Base-by-base conservation (phyloP, 2,888 invertebrate species). In the Masnerella sp. region DNA sequence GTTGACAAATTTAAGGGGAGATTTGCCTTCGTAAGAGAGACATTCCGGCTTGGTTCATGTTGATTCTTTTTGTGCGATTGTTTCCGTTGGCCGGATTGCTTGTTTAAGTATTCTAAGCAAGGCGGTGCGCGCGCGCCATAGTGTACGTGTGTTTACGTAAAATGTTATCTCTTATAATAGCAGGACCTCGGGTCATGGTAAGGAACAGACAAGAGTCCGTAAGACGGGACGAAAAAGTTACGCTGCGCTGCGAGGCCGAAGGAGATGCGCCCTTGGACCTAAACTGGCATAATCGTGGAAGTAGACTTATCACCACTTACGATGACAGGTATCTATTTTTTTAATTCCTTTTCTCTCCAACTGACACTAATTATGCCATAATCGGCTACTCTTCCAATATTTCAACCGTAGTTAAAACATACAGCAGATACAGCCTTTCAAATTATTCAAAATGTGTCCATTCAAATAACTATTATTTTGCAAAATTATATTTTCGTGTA, bases 191-290 rank as follows among this genome's bases (percentile, higher is more conserved):
- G 61, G 89, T 90, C 47, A 88, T 87, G 32, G 87, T 89, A 30
- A 85, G 87, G 38, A 88, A 87, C 62, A 88, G 88, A 14, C 89
- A 89, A 74, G 84, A 89, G 68, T 88, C 89, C 0, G 89, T 89
- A 15, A 86, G 90, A 20, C 87, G 89, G 54, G 90, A 90, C 9
- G 89, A 90, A 79, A 87, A 88, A 61, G 88, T 89, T 2, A 88
- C 88, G 9, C 74, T 90, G 15, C 87, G 88, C 8, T 90, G 90
- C 76, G 89, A 90, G 70, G 89, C 89, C 1, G 88, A 88, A 67
- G 90, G 90, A 14, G 90, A 90, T 81, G 87, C 88, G 43, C 90
- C 90, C 1, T 82, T 90, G 36, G 89, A 90, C 65, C 87, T 90
- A 49, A 88, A 88, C 22, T 90, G 90, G 90, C 88, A 89, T 38